Evolutionary conservation across 2,113 vertebrate genomes (phyloP).

Genomic region (Addax nasomaculatus): DNA sequence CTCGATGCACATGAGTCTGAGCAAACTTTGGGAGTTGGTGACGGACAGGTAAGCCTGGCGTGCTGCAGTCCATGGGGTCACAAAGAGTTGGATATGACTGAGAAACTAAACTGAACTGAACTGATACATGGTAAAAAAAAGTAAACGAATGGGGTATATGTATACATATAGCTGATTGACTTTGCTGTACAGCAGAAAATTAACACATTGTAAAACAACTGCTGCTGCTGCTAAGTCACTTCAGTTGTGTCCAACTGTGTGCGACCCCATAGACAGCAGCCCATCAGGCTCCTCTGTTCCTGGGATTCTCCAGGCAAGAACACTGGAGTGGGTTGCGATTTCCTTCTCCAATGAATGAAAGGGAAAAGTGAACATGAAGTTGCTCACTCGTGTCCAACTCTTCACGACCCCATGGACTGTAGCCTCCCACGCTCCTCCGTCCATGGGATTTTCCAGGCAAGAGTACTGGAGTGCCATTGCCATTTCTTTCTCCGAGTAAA

Average conservation of each 20-base stretch:
- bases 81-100: neutral
- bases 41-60: neutral
- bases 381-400: accelerated
- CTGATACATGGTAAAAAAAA: neutral
- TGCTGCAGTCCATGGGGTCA: neutral
- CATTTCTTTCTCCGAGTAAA: neutral
- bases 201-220: neutral
- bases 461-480: neutral
- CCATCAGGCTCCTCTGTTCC: neutral
- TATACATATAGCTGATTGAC: neutral
- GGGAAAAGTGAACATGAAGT: no score
- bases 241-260: neutral
- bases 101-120: neutral
- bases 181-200: neutral
- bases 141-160: neutral
- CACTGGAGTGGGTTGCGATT: no score
- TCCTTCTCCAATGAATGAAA: no score
- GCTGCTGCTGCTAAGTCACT: neutral
- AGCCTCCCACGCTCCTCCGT: neutral
- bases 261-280: accelerated
- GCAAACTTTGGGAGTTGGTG: neutral
- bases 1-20: neutral
- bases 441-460: neutral
- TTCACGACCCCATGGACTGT: no score
- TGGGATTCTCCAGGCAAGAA: no score